A percentile compares a stretch with the other conserved stretches of the same genome.
These are phyloP conservation scores for Macaria liturata DNA, from an alignment of 2,888 invertebrate species.

Conservation along the genomic window DNA sequence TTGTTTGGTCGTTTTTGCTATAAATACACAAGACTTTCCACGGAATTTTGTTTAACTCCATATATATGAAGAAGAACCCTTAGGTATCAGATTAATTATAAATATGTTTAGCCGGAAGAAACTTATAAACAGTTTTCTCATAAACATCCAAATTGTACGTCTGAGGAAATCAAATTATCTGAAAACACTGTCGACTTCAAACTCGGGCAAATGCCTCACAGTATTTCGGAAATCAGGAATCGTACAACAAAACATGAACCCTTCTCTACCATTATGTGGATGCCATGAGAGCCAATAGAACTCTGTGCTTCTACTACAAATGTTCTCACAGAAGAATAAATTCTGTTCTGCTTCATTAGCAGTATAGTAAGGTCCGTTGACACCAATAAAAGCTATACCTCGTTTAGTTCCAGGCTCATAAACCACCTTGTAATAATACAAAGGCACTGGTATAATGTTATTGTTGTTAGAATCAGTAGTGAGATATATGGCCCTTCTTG, in stretches of 20 bases:
- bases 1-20: slow-evolving; percentile 14
- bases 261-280: slow-evolving; percentile 69
- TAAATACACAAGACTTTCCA: neutral
- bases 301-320: slow-evolving; percentile 70
- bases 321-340: slow-evolving; percentile 75
- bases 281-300: slow-evolving; percentile 84
- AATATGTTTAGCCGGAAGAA: too few species aligned
- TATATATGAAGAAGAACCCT: too few species aligned
- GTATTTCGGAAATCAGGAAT: slow-evolving; percentile 77
- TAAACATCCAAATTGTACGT: too few species aligned
- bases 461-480: slow-evolving; percentile 63
- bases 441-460: slow-evolving; percentile 69
- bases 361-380: slow-evolving; percentile 84
- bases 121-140: too few species aligned
- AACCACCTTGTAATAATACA: slow-evolving; percentile 79
- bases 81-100: too few species aligned
- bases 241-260: slow-evolving; percentile 85
- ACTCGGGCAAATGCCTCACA: slow-evolving; percentile 77
- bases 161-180: slow-evolving; percentile 36
- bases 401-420: slow-evolving; percentile 73
- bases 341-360: slow-evolving; percentile 45
- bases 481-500: slow-evolving; percentile 64
- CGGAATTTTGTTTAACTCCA: too few species aligned
- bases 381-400: slow-evolving; percentile 84
- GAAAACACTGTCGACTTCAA: slow-evolving; percentile 69